Conservation (phyloP, 1,140 invertebrate species). For the Heterodera schachtii region DNA sequence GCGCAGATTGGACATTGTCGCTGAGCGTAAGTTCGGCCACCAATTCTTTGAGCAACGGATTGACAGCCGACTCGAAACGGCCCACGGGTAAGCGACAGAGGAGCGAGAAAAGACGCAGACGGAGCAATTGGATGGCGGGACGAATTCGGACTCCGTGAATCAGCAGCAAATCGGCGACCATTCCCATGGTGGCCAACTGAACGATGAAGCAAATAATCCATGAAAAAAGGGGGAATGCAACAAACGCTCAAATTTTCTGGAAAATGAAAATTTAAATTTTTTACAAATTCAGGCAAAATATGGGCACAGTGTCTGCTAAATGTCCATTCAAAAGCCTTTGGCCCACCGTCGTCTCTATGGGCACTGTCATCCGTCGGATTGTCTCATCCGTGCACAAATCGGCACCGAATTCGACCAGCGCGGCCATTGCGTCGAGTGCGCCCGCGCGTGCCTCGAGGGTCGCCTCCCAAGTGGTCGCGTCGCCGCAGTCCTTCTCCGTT, state of each 20-base stretch:
- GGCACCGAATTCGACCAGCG: constrained; percentile 85
- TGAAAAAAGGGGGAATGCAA: too few species aligned
- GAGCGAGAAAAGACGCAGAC: constrained; percentile 56
- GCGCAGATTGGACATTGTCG: constrained; percentile 90
- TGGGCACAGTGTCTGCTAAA: too few species aligned
- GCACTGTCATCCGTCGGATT: constrained; percentile 74
- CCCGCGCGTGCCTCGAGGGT: constrained; percentile 93
- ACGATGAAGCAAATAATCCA: background rate
- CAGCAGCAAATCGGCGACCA: constrained; percentile 48
- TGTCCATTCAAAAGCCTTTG: too few species aligned
- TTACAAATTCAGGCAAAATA: too few species aligned
- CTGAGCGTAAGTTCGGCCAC: constrained; percentile 94
- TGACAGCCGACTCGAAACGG: constrained; percentile 57
- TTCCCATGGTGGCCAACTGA: constrained; percentile 39
- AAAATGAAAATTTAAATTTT: too few species aligned
- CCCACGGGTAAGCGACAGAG: constrained; percentile 40
- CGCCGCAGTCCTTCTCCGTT: constrained; percentile 87
- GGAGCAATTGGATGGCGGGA: constrained; percentile 48
- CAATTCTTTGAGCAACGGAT: constrained; percentile 73
- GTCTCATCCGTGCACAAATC: constrained; percentile 89
- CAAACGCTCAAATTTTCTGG: too few species aligned
- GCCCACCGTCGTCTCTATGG: constrained; percentile 29
- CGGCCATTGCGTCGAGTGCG: constrained; percentile 80
- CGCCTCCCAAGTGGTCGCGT: constrained; percentile 98
- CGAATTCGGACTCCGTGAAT: constrained; percentile 53